Evolutionary conservation across 2,797 vertebrate species (phyloP).

Genomic region (Xenentodon cancila): DNA sequence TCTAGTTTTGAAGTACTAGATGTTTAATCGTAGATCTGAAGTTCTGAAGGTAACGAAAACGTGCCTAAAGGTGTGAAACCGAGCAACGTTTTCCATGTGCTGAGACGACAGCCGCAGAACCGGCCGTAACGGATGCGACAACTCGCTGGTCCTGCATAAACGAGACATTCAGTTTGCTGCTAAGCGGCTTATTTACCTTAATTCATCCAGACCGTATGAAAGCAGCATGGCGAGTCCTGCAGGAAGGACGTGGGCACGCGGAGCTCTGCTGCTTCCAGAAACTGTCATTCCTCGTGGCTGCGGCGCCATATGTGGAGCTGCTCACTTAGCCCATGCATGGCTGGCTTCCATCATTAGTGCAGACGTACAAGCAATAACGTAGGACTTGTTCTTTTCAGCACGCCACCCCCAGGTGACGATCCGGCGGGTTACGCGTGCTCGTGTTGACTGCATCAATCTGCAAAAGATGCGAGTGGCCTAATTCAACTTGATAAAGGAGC

Average conservation of each 20-base stretch:
- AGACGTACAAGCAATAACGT: slow-evolving; percentile 35
- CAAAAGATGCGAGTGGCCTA: not conserved
- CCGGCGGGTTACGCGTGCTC: not conserved
- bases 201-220: too few relatives aligned
- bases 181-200: too few relatives aligned
- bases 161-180: too few relatives aligned
- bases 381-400: slow-evolving; percentile 20
- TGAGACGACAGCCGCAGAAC: too few relatives aligned
- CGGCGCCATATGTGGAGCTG: slow-evolving; percentile 65
- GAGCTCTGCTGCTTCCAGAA: slow-evolving; percentile 21
- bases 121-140: too few relatives aligned
- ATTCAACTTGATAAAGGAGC: not conserved
- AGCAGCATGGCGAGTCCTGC: not conserved
- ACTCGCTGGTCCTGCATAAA: too few relatives aligned
- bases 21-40: too few relatives aligned
- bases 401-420: slow-evolving; percentile 28
- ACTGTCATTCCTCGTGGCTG: slow-evolving; percentile 61
- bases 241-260: slow-evolving; percentile 17
- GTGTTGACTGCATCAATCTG: not conserved
- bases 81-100: too few relatives aligned
- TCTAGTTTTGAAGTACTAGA: too few relatives aligned
- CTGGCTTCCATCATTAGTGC: slow-evolving; percentile 60
- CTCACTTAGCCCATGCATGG: slow-evolving; percentile 55
- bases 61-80: too few relatives aligned
- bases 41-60: too few relatives aligned